Evolutionary conservation across 2,888 invertebrate species (phyloP), one percentile per base, ranked within the genome.

Genomic region (Parthenolecanium corni): DNA sequence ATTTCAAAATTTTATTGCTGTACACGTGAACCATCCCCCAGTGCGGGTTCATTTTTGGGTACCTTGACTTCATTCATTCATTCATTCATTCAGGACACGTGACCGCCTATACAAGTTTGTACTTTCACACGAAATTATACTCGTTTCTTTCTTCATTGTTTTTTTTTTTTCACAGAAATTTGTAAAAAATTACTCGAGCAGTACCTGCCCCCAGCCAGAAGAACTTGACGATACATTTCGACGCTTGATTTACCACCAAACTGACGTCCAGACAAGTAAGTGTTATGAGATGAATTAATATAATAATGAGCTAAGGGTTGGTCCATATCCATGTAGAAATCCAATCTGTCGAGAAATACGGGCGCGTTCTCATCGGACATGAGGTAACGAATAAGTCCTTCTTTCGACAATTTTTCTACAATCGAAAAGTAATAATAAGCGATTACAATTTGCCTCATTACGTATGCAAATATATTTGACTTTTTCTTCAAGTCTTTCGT

Each of bases 291-390:
- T 65, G 94, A 95, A 79, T 99, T 98, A 72, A 98, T 98, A 77
- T 96, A 98, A 77, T 99, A 98, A 74, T 98, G 97, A 9, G 93
- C 86, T 62, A 99, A 74, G 0, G 98, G 90, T 73, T 97, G 95
- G 74, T 98, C 97, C 98, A 99, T 97, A 68, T 98, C 97, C 89
- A 89, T 89, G 72, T 94, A 94, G 71, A 91, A 88, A 73, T 96
- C 96, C 69, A 97, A 78, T n/a, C 96, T 82, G 76, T 98, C 98
- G 68, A 98, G 79, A 77, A 98, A 98, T 67, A 99, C 97, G 0
- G 98, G 97, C 0, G 97, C 95, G 77, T 99, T 99, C 77, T 99
- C 98, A 74, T 99, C 98, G 0, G 97, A 97, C 95, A 99, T 98
- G 68, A 98, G 81, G 78, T 97, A 98, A 65, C 96, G 85, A 75